Conservation (phyloP, 2,888 invertebrate species). For the Argyresthia goedartella region DNA sequence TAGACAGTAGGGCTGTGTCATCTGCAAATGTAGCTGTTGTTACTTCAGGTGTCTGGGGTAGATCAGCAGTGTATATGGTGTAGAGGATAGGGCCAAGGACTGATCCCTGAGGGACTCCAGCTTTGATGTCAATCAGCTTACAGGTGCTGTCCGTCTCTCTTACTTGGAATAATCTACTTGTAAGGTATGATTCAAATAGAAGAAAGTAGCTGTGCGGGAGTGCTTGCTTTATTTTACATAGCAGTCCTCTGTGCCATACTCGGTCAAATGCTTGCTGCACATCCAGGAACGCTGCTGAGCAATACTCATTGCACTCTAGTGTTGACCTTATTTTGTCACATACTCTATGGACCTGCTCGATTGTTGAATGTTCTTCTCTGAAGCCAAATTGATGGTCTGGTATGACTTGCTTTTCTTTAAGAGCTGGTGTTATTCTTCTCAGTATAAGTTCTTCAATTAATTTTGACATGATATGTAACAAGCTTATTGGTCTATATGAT, state of each 20-base stretch:
- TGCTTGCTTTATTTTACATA: constrained; percentile 13
- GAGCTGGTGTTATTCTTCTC: constrained; percentile 9
- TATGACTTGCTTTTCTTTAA: neutral
- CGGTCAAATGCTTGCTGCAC: constrained; percentile 18
- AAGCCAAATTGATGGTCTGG: constrained; percentile 11
- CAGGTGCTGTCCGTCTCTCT: neutral
- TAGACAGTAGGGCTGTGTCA: constrained; percentile 8
- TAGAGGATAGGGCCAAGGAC: constrained; percentile 2
- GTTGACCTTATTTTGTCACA: constrained; percentile 9
- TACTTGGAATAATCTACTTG: constrained; percentile 3
- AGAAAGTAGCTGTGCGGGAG: constrained; percentile 5
- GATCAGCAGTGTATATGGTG: constrained; percentile 5
- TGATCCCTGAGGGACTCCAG: constrained; percentile 5
- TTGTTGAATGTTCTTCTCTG: constrained; percentile 9
- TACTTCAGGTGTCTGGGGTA: no score
- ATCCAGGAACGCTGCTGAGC: constrained; percentile 15
- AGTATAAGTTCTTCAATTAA: constrained; percentile 3
- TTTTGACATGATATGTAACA: constrained; percentile 2
- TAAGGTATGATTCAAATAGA: constrained; percentile 5
- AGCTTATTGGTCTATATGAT: constrained; percentile 2
- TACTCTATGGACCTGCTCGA: constrained; percentile 15
- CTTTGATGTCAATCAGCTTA: neutral
- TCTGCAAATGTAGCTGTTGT: constrained; percentile 12
- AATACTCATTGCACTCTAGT: constrained; percentile 14
- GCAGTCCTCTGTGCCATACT: constrained; percentile 16